phyloP scores from a whole-genome alignment of 2,113 vertebrate species.

The Grantiella picta region DNA sequence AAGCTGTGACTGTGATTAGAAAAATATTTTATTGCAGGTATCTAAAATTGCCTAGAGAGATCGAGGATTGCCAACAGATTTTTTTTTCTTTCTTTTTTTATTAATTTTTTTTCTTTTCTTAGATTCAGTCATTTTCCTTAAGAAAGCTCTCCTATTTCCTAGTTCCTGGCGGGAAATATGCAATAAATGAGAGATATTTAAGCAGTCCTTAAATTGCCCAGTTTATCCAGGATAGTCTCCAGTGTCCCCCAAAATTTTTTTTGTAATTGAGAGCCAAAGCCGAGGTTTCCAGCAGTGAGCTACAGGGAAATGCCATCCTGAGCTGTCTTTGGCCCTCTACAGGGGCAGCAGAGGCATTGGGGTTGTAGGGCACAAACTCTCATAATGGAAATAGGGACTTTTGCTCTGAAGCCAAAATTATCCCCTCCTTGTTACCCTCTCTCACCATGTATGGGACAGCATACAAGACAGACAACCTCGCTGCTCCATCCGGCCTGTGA shows the following conservation, averaged over 20 bases:
- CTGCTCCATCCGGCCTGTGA: background rate
- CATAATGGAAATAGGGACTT: fast-evolving
- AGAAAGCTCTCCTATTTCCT: background rate
- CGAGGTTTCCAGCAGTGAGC: background rate
- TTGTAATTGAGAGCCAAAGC: background rate
- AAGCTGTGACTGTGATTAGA: background rate
- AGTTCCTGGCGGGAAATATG: background rate
- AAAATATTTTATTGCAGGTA: background rate
- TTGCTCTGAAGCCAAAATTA: background rate
- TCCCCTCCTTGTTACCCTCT: fast-evolving
- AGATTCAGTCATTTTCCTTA: background rate
- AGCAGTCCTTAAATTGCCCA: background rate
- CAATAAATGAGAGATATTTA: background rate
- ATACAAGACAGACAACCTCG: background rate
- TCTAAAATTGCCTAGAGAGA: background rate
- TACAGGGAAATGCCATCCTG: background rate
- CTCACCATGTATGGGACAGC: background rate
- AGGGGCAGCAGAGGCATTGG: fast-evolving
- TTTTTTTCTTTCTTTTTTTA: background rate
- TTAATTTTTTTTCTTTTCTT: background rate
- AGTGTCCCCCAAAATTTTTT: background rate
- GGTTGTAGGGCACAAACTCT: background rate
- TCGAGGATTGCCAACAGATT: background rate
- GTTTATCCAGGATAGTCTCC: background rate
- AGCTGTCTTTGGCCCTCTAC: background rate